phyloP scores from a whole-genome alignment of 1,140 invertebrate genomes.

The Leptonema lineaticorne region DNA sequence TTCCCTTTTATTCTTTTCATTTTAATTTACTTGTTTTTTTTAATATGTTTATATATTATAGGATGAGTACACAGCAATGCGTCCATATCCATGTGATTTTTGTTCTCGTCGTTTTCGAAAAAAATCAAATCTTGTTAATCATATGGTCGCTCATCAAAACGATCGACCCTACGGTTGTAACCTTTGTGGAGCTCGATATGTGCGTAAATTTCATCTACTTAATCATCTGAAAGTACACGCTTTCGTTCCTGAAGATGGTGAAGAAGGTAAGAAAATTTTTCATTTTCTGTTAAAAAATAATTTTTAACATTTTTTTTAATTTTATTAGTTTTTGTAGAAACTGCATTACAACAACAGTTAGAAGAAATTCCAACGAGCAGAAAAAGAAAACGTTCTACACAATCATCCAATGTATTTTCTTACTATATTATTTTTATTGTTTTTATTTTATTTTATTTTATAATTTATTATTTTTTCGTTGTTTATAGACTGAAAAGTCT shows the following conservation, averaged over 20 bases:
- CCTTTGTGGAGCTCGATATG: constrained; percentile 74
- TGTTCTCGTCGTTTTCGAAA: constrained; percentile 79
- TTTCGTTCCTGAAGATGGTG: constrained; percentile 64
- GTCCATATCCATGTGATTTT: constrained; percentile 84
- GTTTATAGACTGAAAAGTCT: constrained; percentile 19
- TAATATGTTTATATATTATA: constrained; percentile 25
- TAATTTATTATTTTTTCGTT: background rate
- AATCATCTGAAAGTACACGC: constrained; percentile 81
- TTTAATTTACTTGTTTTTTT: background rate
- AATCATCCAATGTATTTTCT: constrained; percentile 20
- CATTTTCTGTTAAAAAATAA: background rate
- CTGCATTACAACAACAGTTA: background rate
- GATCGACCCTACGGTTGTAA: constrained; percentile 77
- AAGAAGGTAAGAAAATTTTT: constrained; percentile 46
- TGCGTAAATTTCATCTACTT: constrained; percentile 74
- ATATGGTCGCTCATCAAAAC: constrained; percentile 81
- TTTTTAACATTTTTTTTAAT: constrained; percentile 1
- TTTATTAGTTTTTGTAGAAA: background rate
- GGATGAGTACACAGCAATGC: constrained; percentile 75
- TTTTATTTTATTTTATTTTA: background rate
- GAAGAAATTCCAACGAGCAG: constrained; percentile 6
- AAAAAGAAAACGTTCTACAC: constrained; percentile 23
- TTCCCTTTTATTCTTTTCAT: background rate
- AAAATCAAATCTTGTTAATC: constrained; percentile 79
- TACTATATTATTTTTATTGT: background rate